Base-by-base conservation (phyloP, 2,113 vertebrate species). In the Octodon degus region DNA sequence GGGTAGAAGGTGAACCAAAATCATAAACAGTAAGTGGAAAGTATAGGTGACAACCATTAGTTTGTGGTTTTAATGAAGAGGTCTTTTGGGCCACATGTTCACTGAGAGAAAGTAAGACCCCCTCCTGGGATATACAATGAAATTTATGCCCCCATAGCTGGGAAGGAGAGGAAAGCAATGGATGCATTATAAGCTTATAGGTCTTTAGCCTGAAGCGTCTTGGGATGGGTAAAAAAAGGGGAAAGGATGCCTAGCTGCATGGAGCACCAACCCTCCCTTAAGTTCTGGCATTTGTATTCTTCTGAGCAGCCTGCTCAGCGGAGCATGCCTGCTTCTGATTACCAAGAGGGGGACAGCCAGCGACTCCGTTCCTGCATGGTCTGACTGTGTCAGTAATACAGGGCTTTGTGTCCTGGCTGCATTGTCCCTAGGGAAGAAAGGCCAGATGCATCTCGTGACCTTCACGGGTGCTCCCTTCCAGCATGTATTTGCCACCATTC, bases 71-170 rank as follows among this genome's bases (percentile, higher is more conserved):
- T 98, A 97, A 98, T 98, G 97, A 98, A 97, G 93, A 97, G 97
- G 97, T 98, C 98, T 98, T 98, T 94, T 91, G 98, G 97, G 98
- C 98, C 98, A 98, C 98, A 98, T 98, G 98, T 98, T 98, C 92
- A 80, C 60, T 98, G 98, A 98, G 97, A 96, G 97, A 98, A 96
- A 65, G 12, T 95, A 98, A 97, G 94, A 97, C 93, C 96, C 98
- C 98, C 95, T 98, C 95, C 98, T 98, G 98, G 98, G 98, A 98
- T 80, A 62, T 25, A 88, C 98, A 98, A 98, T 98, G 98, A 98
- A 97, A 98, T 86, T 10, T 68, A 97, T 92, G 97, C 82, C 97
- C 97, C 97, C 82, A 16, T 50, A 72, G 88, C 82, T 95, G 55
- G n/a, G 47, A n/a, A 79, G 30, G 30, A 24, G 68, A 58, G 3